phyloP scores from a whole-genome alignment of 2,888 invertebrate genomes.

The Chalcosyrphus nemorum region DNA sequence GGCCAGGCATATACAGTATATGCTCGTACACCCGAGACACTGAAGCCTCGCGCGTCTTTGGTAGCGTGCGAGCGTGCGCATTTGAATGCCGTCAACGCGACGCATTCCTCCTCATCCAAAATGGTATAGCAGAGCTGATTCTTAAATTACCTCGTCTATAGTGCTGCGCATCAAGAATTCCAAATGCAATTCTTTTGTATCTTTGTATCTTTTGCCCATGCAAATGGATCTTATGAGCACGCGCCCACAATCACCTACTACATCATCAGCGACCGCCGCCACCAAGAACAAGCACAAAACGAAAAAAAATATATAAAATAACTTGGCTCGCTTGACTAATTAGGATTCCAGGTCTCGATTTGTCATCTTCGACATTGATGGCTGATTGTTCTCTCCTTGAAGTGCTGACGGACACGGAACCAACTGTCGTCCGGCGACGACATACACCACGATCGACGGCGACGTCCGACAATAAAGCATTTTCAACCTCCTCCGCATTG shows the following conservation, averaged over 20 bases:
- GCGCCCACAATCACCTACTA: constrained; percentile 73
- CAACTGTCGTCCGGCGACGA: constrained; percentile 40
- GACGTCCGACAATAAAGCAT: constrained; percentile 38
- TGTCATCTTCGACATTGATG: constrained; percentile 73
- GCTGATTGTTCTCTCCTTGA: constrained; percentile 72
- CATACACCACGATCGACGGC: too few species aligned
- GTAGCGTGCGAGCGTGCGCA: constrained; percentile 52
- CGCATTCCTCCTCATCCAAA: constrained; percentile 73
- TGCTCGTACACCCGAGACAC: too few species aligned
- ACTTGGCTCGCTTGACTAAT: constrained; percentile 54
- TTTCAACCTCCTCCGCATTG: constrained; percentile 42
- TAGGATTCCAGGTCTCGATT: constrained; percentile 73
- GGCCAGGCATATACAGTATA: background rate
- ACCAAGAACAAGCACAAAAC: constrained; percentile 25
- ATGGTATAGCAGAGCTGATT: constrained; percentile 69
- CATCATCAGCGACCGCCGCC: constrained; percentile 42
- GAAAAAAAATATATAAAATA: too few species aligned
- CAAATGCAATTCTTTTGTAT: constrained; percentile 73
- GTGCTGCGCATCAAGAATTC: constrained; percentile 67
- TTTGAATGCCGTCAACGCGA: constrained; percentile 62
- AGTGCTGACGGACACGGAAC: constrained; percentile 71
- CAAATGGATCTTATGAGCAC: constrained; percentile 69
- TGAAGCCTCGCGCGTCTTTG: constrained; percentile 50
- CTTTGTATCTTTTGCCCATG: constrained; percentile 43
- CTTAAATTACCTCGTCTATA: constrained; percentile 58